These are phyloP conservation scores for Aptenodytes patagonicus DNA, from an alignment of 2,113 vertebrate genomes.

Conservation along the genomic window DNA sequence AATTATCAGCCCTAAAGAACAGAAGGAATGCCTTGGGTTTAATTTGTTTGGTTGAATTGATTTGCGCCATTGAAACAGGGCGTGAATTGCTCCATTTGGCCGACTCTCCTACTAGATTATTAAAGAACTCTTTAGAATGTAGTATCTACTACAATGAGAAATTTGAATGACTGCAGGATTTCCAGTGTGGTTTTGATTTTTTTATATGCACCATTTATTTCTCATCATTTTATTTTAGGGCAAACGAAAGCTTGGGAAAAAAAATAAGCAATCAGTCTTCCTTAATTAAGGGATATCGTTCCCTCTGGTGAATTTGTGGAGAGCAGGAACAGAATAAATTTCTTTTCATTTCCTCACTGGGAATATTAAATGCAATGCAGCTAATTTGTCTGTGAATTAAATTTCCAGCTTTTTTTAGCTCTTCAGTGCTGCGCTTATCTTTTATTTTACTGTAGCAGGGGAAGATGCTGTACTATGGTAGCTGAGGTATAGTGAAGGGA, in stretches of 20 bases:
- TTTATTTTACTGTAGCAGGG: background rate
- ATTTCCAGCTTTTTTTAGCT: constrained; percentile 19
- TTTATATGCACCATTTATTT: constrained; percentile 32
- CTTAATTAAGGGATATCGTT: constrained; percentile 53
- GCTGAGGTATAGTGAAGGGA: background rate
- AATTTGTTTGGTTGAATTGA: background rate
- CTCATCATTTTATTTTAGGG: constrained; percentile 5
- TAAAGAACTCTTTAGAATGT: background rate
- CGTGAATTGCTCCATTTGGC: background rate
- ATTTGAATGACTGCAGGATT: background rate
- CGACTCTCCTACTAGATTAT: background rate
- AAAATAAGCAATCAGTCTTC: constrained; percentile 23
- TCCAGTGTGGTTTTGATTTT: background rate
- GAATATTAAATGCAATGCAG: constrained; percentile 43
- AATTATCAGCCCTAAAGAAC: background rate
- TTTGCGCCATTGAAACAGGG: background rate
- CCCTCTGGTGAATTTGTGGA: constrained; percentile 39
- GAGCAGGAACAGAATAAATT: constrained; percentile 25
- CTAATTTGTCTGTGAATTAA: constrained; percentile 41
- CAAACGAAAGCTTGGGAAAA: background rate
- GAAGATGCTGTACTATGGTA: background rate
- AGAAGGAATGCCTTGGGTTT: background rate
- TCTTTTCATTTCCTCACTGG: constrained; percentile 52
- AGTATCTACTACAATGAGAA: background rate
- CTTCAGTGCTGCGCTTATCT: constrained; percentile 6